Evolutionary conservation across 2,888 invertebrate species (phyloP).

Genomic region (Ichneumoninae sp.): DNA sequence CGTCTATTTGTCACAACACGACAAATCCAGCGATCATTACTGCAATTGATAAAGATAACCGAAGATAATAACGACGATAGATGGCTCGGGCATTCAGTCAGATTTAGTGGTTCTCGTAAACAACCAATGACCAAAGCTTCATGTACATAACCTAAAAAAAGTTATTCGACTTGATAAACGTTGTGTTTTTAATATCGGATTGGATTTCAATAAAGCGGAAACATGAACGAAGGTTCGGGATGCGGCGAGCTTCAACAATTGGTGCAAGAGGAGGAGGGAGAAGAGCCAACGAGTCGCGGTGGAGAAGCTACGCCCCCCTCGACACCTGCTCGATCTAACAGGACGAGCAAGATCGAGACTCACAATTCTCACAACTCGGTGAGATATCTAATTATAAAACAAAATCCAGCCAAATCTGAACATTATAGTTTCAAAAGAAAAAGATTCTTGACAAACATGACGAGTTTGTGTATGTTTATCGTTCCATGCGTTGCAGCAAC

Average conservation of each 20-base stretch:
- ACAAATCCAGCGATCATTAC: background rate
- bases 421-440: background rate
- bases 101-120: background rate
- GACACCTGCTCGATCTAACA: constrained; percentile 81
- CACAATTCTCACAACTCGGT: constrained; percentile 78
- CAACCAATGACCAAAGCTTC: background rate
- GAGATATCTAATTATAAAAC: constrained; percentile 36
- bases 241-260: constrained; percentile 84
- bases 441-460: background rate
- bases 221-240: constrained; percentile 82
- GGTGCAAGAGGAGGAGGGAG: constrained; percentile 84
- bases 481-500: constrained; percentile 74
- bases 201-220: background rate
- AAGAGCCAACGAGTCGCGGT: constrained; percentile 79
- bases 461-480: background rate
- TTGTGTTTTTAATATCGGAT: background rate
- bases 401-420: background rate
- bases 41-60: background rate
- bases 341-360: constrained; percentile 78
- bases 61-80: background rate
- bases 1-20: background rate
- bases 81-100: background rate
- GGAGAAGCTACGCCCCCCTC: constrained; percentile 84
- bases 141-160: constrained; percentile 5
- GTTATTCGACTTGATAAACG: background rate